These are phyloP conservation scores for Leiothrix lutea DNA, from an alignment of 2,113 vertebrate genomes.

Conservation along the genomic window DNA sequence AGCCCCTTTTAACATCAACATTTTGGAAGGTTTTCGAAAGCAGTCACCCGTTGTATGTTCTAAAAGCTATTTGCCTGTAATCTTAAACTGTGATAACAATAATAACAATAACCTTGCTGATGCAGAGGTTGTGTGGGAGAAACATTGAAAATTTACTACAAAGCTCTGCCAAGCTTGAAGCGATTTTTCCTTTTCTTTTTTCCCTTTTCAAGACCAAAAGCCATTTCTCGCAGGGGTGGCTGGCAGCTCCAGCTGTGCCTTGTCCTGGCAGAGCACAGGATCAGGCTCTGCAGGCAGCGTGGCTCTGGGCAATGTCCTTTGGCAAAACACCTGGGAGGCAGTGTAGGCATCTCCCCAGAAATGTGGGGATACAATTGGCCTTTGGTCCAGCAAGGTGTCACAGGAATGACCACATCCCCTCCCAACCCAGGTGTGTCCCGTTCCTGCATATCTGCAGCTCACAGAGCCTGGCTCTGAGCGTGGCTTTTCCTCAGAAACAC, in stretches of 20 bases:
- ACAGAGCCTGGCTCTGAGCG: fast-evolving
- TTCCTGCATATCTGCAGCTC: not conserved
- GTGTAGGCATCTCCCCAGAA: not conserved
- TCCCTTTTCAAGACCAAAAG: not conserved
- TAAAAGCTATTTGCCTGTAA: slow-evolving; percentile 9
- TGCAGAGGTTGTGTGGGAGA: slow-evolving; percentile 20
- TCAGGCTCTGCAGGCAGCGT: not conserved
- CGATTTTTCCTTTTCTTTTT: not conserved
- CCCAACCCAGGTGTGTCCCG: not conserved
- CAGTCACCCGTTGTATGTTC: not conserved
- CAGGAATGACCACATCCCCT: fast-evolving
- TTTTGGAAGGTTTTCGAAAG: not conserved
- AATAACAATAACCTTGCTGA: not conserved
- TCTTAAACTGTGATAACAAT: not conserved
- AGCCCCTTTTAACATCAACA: not conserved
- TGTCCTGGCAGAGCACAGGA: not conserved
- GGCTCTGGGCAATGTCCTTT: not conserved
- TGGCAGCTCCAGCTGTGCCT: not conserved
- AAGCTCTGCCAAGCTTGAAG: not conserved
- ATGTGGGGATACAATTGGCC: fast-evolving
- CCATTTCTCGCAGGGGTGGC: not conserved
- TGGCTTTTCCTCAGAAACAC: not conserved
- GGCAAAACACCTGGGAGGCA: not conserved
- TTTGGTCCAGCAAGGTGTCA: not conserved
- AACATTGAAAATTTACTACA: not conserved